Evolutionary conservation across 2,888 invertebrate species (phyloP).

Genomic region (Pachliopta kotzebuea): DNA sequence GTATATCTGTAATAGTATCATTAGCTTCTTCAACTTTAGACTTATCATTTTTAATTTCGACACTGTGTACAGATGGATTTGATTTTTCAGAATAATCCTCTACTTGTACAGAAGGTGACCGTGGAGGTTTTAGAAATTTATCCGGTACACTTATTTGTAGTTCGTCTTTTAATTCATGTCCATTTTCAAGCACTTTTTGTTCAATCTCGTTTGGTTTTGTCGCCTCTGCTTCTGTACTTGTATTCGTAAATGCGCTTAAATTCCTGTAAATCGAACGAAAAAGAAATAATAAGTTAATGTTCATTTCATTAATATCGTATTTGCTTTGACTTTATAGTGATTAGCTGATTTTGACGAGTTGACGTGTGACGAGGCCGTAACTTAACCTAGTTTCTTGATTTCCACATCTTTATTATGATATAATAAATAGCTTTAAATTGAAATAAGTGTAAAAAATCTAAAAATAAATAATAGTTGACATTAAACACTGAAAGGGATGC

Average conservation of each 20-base stretch:
- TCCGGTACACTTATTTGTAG: constrained; percentile 35
- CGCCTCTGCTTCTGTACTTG: constrained; percentile 39
- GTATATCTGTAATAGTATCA: constrained; percentile 2
- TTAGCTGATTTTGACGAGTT: too few relatives aligned
- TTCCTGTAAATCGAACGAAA: constrained; percentile 49
- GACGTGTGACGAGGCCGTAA: too few relatives aligned
- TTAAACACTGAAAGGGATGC: too few relatives aligned
- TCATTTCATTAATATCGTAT: constrained; percentile 27
- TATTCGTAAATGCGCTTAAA: constrained; percentile 57
- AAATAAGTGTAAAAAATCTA: too few relatives aligned
- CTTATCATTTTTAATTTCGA: constrained; percentile 38
- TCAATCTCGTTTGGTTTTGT: constrained; percentile 45
- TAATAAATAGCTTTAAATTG: too few relatives aligned
- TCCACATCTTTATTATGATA: too few relatives aligned
- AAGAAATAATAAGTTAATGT: neutral
- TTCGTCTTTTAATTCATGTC: constrained; percentile 35
- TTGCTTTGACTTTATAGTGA: too few relatives aligned
- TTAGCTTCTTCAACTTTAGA: constrained; percentile 10
- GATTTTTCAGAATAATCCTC: constrained; percentile 65
- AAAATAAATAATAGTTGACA: too few relatives aligned
- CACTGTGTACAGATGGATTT: constrained; percentile 40
- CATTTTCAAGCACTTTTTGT: constrained; percentile 31
- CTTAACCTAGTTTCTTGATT: too few relatives aligned
- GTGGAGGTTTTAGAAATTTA: constrained; percentile 43
- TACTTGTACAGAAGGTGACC: constrained; percentile 61